Base-by-base conservation (phyloP, 2,888 invertebrate species). In the Heliconius ethilla region DNA sequence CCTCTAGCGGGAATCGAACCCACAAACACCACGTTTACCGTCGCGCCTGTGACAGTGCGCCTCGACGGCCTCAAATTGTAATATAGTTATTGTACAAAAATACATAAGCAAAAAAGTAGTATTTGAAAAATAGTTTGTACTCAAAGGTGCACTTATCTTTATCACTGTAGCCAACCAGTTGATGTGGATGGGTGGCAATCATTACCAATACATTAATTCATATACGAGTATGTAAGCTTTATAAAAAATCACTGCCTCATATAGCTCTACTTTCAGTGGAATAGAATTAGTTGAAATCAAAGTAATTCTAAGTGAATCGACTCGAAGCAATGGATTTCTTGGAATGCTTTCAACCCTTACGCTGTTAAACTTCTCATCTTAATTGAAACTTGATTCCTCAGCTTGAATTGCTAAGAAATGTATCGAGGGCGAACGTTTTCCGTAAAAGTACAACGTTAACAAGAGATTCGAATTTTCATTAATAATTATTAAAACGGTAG, bases 321-420 rank as follows among this genome's bases (percentile, higher is more conserved):
- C 82, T 79, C 81, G 72, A 76, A 78, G 72, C 82, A 79, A 82
- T 83, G 83, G 85, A 85, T 85, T 85, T 82, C 84, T 76, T 81
- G 81, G 84, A 85, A 85, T 83, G 85, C 82, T 85, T 85, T 86
- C 82, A 86, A 85, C 83, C 83, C 82, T 84, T 84, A 67, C 80
- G 79, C 81, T 82, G 82, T 85, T 86, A 80, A 79, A 80, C 79
- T 77, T 79, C 78, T 72, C 82, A 81, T 81, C 82, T 82, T 83
- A 83, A 85, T 85, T 84, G 84, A 83, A 83, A 83, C 80, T 81
- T 81, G 80, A 82, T 82, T 81, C 78, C 37, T 25, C 77, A 75
- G 40, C 80, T 79, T 51, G 62, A 77, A 77, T 75, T 76, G 75
- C 78, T 80, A 75, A 55, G 65, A 62, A 72, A 62, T 51, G 40